Base-by-base conservation (phyloP, 2,113 vertebrate species). In the Thalassoma bifasciatum region DNA sequence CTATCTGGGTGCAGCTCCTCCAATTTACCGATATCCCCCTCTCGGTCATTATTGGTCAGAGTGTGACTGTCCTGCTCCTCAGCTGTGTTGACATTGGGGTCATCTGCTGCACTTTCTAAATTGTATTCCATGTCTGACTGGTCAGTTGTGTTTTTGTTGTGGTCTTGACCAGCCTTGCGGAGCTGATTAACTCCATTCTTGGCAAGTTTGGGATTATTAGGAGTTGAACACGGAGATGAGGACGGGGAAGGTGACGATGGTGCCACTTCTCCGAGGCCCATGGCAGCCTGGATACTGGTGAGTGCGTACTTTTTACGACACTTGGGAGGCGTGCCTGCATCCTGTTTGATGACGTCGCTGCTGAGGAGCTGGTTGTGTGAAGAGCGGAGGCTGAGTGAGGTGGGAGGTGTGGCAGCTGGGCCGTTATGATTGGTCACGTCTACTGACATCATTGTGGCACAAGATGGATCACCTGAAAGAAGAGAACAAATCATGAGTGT, bases 101-200 rank as follows among this genome's bases (percentile, higher is more conserved):
- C 92, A 30, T 96, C 95, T n/a, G 90, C 60, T 51, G 89, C 86
- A 34, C 91, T 57, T 61, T 92, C 84, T 8, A 59, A 76, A n/a
- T 77, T 79, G 14, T 54, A 82, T 0, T 93, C 93, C 1, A 90
- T 81, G 8, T 92, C 93, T 16, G 76, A 81, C 0, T 38, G 67
- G 0, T 92, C 93, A 1, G 90, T 88, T 1, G 95, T 82, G 71
- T 99, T 99, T 88, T 92, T 97, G 92, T 99, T 99, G 82, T 94
- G 95, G 88, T 99, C 98, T 79, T 97, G 96, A 50, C 95, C 96
- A 0, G 97, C 97, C 90, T 98, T 98, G 38, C 97, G 95, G n/a
- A 98, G 95, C 93, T 97, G 96, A 90, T 99, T 99, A 71, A 95
- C 95, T 5, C 97, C 97, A 2, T 99, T 99, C 87, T 99, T 98